Evolutionary conservation across 2,888 invertebrate genomes (phyloP).

Genomic region (Chromoteleia sp.): DNA sequence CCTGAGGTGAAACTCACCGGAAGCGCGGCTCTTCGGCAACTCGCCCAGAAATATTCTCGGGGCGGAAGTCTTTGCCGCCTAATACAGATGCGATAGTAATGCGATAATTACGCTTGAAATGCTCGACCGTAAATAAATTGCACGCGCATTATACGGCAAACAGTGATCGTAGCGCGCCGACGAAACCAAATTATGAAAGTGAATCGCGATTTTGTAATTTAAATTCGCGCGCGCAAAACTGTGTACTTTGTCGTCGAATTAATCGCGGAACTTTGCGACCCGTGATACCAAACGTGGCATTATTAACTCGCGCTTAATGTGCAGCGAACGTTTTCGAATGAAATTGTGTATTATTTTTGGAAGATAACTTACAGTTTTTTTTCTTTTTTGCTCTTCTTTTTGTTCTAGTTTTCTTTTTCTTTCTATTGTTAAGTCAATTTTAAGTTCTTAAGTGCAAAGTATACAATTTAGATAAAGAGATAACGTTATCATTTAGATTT

Average conservation of each 20-base stretch:
- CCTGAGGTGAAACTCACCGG: conserved; percentile 77
- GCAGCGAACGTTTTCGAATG: too few relatives aligned
- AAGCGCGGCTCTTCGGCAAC: conserved; percentile 69
- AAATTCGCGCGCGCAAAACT: conserved; percentile 19
- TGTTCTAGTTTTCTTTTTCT: too few relatives aligned
- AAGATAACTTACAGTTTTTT: too few relatives aligned
- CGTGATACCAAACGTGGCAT: too few relatives aligned
- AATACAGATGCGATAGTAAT: conserved; percentile 67
- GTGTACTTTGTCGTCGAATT: conserved; percentile 4
- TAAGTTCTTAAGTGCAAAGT: too few relatives aligned
- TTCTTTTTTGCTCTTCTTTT: too few relatives aligned
- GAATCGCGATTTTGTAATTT: conserved; percentile 55
- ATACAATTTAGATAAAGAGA: too few relatives aligned
- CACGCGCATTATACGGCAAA: conserved; percentile 57
- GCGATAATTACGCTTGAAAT: conserved; percentile 70
- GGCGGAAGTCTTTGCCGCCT: conserved; percentile 62
- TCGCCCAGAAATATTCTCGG: conserved; percentile 74
- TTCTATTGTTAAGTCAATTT: too few relatives aligned
- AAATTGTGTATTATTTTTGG: too few relatives aligned
- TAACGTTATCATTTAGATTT: too few relatives aligned
- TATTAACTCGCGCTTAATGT: too few relatives aligned
- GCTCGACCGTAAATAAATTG: conserved; percentile 68
- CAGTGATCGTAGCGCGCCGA: conserved; percentile 38
- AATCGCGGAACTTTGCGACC: conserved; percentile 2
- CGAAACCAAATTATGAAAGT: conserved; percentile 53